Evolutionary conservation across 2,888 invertebrate species (phyloP).

Genomic region (Conistra vaccinii): DNA sequence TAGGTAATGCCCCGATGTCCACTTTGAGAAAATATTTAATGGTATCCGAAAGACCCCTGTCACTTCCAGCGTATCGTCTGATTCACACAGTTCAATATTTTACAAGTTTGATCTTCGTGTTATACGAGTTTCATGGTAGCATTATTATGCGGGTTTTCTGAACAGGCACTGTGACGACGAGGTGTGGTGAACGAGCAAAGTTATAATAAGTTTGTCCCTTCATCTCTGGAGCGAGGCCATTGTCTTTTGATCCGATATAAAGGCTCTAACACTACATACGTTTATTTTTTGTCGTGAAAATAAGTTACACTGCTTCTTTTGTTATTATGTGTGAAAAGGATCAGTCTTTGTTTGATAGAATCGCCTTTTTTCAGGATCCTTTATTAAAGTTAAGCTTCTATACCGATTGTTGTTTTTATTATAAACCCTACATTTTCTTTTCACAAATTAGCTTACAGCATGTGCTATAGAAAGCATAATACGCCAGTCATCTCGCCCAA

Average conservation of each 20-base stretch:
- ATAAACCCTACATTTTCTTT: conserved; percentile 8
- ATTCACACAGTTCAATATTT: conserved; percentile 80
- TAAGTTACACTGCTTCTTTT: conserved; percentile 29
- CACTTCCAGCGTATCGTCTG: conserved; percentile 75
- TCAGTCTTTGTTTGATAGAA: conserved; percentile 21
- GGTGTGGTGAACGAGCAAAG: conserved; percentile 86
- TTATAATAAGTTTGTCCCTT: conserved; percentile 87
- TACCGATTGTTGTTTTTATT: conserved; percentile 11
- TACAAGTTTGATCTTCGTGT: conserved; percentile 78
- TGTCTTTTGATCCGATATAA: conserved; percentile 82
- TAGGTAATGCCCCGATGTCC: conserved; percentile 67
- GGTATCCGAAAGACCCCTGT: conserved; percentile 76
- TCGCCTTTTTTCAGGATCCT: conserved; percentile 1
- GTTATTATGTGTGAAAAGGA: conserved; percentile 24
- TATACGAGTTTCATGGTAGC: conserved; percentile 77
- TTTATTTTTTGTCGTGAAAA: conserved; percentile 42
- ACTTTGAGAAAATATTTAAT: conserved; percentile 73
- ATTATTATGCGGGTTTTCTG: conserved; percentile 84
- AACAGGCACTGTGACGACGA: conserved; percentile 78
- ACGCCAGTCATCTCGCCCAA: conserved; percentile 56
- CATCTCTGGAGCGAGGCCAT: conserved; percentile 76
- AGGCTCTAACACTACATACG: conserved; percentile 66
- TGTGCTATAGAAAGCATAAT: conserved; percentile 36
- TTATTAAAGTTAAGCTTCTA: conserved; percentile 10
- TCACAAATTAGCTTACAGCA: conserved; percentile 24